phyloP scores from a whole-genome alignment of 2,113 vertebrate genomes.

The Hemichromis elongatus region DNA sequence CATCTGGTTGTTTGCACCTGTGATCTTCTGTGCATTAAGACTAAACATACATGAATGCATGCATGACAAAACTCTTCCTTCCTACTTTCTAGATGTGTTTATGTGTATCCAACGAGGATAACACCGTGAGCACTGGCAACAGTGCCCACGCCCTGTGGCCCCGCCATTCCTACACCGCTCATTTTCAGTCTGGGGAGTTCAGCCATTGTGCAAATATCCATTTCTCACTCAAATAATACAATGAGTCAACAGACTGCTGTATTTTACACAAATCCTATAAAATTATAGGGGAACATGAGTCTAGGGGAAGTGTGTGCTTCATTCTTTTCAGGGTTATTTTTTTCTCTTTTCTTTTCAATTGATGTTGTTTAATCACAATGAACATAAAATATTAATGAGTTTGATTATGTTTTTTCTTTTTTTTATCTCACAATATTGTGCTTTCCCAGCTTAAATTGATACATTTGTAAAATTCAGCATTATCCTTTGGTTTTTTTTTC shows the following conservation, averaged over 20 bases:
- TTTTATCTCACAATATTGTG: not conserved
- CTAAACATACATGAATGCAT: not conserved
- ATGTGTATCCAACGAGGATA: slow-evolving; percentile 12
- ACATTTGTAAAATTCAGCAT: not conserved
- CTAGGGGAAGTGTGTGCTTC: slow-evolving; percentile 30
- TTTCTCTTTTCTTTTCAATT: not conserved
- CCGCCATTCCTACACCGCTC: slow-evolving; percentile 49
- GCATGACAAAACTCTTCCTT: slow-evolving; percentile 33
- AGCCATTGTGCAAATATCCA: slow-evolving; percentile 59
- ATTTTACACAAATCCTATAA: slow-evolving; percentile 61
- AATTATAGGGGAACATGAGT: slow-evolving; percentile 53
- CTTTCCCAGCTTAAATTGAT: fast-evolving
- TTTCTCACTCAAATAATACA: slow-evolving; percentile 66
- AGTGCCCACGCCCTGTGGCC: slow-evolving; percentile 54
- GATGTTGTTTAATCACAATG: not conserved
- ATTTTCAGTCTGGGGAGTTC: slow-evolving; percentile 67
- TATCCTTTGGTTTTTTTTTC: not conserved
- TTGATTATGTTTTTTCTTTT: not conserved
- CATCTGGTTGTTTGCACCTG: not conserved
- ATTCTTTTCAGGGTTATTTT: not conserved
- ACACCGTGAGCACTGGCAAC: slow-evolving; percentile 44
- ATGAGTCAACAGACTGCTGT: slow-evolving; percentile 47
- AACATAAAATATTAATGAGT: not conserved
- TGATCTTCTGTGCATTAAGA: slow-evolving; percentile 10
- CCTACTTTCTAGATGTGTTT: slow-evolving; percentile 21